Evolutionary conservation across 2,888 invertebrate genomes (phyloP), one percentile per base, ranked within the genome.

Genomic region (Ophioninae sp.): DNA sequence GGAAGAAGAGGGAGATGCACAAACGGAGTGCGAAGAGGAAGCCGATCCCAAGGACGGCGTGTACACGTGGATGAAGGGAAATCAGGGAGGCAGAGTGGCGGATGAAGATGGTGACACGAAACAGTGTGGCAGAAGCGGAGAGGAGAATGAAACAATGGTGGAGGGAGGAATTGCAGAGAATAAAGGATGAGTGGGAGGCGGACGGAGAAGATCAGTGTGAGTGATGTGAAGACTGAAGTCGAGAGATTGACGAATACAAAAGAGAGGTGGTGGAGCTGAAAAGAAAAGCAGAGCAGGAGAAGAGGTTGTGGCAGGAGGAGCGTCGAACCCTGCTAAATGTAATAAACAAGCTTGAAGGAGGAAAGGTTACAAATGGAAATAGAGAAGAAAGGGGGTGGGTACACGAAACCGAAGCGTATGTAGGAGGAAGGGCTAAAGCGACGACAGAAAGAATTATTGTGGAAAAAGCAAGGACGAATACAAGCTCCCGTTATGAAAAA

Each of bases 91-190:
- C 56, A 30, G 69, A 69, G 56, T 17, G 6, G 20, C 44, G 56
- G 23, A 23, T 69, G 23, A 23, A 23, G 10, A 6, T 17, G 0
- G 17, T 23, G 17, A 6, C 50, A 7, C 44, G 8, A 13, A 23
- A 13, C 30, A 69, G 20, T 7, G 69, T 69, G 13, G 13, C 17
- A 8, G 69, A 69, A 50, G 50, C 30, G 10, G 69, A 69, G 7
- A 50, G 56, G 20, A 21, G 50, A 10, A 56, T 69, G 30, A 69
- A 69, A 7, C 50, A 56, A 7, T 69, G 69, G 69, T 69, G 69
- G 69, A 69, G 13, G 23, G 13, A 23, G 56, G 21, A 69, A 7
- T 10, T 69, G 7, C 20, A 6, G 17, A 30, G 7, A 23, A 69
- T 69, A 17, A 69, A 69, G 21, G 21, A 17, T 44, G 57, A 20